These are phyloP conservation scores for Numenius arquata DNA, from an alignment of 2,113 vertebrate species.

Conservation along the genomic window DNA sequence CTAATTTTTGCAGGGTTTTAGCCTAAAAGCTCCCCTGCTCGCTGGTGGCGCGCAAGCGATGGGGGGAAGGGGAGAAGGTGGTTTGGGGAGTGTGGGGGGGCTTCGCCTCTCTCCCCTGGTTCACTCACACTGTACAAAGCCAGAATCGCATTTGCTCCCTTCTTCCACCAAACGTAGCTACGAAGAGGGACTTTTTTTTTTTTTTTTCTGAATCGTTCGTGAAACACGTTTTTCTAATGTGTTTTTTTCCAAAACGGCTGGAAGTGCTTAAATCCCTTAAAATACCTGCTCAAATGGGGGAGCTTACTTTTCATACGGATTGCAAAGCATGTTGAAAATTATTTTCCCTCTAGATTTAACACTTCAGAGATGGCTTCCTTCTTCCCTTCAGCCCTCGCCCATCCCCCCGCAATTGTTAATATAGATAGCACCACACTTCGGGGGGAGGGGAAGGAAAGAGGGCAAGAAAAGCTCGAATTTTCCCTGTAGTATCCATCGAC, in stretches of 20 bases:
- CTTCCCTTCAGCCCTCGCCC: background rate
- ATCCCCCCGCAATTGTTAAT: constrained; percentile 27
- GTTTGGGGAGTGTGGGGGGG: background rate
- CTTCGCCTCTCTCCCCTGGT: background rate
- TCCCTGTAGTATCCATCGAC: background rate
- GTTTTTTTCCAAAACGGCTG: background rate
- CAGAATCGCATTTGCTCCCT: background rate
- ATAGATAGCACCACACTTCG: constrained; percentile 2
- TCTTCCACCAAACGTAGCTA: background rate
- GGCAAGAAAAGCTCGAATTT: background rate
- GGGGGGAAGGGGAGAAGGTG: background rate
- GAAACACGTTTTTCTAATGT: background rate
- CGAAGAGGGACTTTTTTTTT: background rate
- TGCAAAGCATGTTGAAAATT: background rate
- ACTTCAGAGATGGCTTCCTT: background rate
- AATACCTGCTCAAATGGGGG: background rate
- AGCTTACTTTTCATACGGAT: background rate
- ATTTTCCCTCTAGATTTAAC: background rate
- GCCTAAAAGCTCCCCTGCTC: background rate
- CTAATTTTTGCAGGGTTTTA: background rate
- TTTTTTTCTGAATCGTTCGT: background rate
- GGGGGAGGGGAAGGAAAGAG: background rate
- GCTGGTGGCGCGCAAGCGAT: fast-evolving
- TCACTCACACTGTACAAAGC: background rate
- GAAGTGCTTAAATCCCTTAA: background rate